Evolutionary conservation across 2,113 vertebrate genomes (phyloP), one percentile per base, ranked within the genome.

Genomic region (Malurus elegans): DNA sequence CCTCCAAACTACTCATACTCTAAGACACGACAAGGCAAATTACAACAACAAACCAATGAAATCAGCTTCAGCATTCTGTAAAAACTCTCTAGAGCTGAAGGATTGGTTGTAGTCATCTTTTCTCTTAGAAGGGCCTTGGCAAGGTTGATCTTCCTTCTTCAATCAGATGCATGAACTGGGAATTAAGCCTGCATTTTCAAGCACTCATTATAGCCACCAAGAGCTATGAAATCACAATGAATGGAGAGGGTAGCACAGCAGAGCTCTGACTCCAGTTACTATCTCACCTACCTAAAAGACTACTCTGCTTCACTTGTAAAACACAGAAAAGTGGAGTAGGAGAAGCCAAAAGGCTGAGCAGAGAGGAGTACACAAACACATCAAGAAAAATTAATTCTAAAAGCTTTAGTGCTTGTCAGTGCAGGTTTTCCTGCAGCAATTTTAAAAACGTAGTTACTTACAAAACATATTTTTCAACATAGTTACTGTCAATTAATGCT

Each of bases 401-500:
- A 73, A 80, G 31, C 86, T 57, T 29, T 16, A 9, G 16, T 50
- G 6, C 23, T 67, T 57, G 21, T 36, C 50, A 34, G 42, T 18
- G 25, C 20, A 79, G 3, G 0, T 45, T 74, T 48, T 47, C 20
- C 38, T 40, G 56, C 8, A 62, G 44, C 12, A 6, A 38, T 31
- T 51, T 93, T 75, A 53, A 75, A 91, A 94, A 94, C 21, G 9
- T 1, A 14, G 17, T 31, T 50, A 93, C 8, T 54, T 65, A 51
- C 8, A 75, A 91, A 79, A 48, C 14, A 18, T 2, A 34, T 34
- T 56, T 80, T 95, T 89, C 34, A 66, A 58, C 14, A 58, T 10
- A 31, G 58, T 88, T 73, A 83, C 58, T 70, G 26, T 61, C 45
- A 79, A 75, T 29, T 93, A 95, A 82, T 32, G 14, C 7, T 57